These are phyloP conservation scores for Microtus oregoni DNA, from an alignment of 2,113 vertebrate genomes.

Conservation along the genomic window DNA sequence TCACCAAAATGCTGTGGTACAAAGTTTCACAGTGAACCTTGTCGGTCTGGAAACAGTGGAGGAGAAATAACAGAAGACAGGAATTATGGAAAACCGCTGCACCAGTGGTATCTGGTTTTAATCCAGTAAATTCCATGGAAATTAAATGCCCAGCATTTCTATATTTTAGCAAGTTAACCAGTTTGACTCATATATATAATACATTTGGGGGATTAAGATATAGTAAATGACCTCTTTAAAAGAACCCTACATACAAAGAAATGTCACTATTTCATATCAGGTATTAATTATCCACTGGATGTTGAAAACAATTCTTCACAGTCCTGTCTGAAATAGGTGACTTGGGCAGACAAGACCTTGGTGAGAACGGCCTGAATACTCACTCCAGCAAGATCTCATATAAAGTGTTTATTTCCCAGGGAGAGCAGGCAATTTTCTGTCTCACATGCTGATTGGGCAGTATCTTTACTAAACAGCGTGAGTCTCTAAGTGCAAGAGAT, in stretches of 20 bases:
- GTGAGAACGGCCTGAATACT: not conserved
- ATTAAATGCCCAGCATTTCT: not conserved
- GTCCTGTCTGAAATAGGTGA: conserved; percentile 44
- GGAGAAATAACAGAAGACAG: not conserved
- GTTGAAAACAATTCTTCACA: conserved; percentile 53
- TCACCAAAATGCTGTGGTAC: not conserved
- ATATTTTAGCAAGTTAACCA: conserved; percentile 17
- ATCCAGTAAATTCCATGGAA: not conserved
- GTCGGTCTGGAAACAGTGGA: too few species aligned
- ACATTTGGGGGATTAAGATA: not conserved
- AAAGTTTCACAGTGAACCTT: not conserved
- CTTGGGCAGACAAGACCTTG: not conserved
- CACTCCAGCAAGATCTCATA: not conserved
- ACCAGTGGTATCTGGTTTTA: not conserved
- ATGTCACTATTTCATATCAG: not conserved
- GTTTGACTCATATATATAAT: not conserved
- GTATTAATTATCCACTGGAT: not conserved
- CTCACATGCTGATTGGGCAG: conserved; percentile 29
- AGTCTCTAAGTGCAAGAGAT: conserved; percentile 70
- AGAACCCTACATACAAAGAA: not conserved
- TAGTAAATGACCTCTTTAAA: not conserved
- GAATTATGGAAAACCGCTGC: not conserved
- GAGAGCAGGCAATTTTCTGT: conserved; percentile 46
- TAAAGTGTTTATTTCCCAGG: conserved; percentile 67
- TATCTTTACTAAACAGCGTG: conserved; percentile 73